Conservation (phyloP, 2,888 invertebrate genomes). For the Diarsia brunnea region DNA sequence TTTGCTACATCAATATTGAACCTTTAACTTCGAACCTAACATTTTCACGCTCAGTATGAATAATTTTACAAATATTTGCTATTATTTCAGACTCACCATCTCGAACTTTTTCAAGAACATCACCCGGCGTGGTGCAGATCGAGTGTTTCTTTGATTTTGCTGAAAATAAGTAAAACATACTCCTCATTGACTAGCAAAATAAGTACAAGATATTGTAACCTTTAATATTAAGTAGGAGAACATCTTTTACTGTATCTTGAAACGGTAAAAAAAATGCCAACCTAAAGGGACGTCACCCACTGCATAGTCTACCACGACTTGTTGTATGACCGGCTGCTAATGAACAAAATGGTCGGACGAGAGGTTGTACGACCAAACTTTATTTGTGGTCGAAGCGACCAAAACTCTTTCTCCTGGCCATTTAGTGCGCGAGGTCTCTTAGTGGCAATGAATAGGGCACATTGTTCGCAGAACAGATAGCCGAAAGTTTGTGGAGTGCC, state of each 20-base stretch:
- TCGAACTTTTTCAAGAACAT: conserved; percentile 33
- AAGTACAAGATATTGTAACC: not conserved
- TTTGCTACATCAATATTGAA: no score
- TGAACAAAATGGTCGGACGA: not conserved
- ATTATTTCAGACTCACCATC: conserved; percentile 20
- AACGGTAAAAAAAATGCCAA: not conserved
- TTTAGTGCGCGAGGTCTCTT: not conserved
- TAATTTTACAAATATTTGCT: no score
- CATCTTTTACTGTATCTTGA: not conserved
- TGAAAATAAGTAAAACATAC: conserved; percentile 6
- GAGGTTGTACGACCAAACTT: not conserved
- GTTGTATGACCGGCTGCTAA: no score
- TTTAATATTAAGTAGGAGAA: not conserved
- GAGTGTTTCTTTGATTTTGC: not conserved
- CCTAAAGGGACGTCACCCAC: not conserved
- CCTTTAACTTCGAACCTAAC: no score
- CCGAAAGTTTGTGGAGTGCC: not conserved
- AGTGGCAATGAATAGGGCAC: not conserved
- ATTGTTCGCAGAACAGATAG: not conserved
- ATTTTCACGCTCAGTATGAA: no score
- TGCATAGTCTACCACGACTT: no score
- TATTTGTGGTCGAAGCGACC: not conserved
- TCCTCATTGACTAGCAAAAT: not conserved
- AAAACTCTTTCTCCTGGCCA: not conserved
- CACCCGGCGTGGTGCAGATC: accelerated